These are phyloP conservation scores for Noctua pronuba DNA, from an alignment of 2,888 invertebrate genomes.

Conservation along the genomic window DNA sequence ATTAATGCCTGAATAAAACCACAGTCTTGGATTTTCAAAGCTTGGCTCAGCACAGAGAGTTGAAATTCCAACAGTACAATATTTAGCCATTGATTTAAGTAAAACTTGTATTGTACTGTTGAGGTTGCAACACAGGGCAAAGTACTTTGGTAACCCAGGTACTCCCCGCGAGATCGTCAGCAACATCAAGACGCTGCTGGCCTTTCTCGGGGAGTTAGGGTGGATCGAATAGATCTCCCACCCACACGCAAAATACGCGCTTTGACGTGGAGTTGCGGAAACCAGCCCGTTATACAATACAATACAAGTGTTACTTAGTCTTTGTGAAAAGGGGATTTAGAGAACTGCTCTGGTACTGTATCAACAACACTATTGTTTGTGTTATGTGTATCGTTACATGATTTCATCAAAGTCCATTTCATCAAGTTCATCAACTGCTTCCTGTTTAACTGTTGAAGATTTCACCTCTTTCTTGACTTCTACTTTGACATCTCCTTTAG, in stretches of 20 bases:
- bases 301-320: not conserved
- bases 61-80: not conserved
- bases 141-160: too few species aligned
- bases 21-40: not conserved
- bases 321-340: not conserved
- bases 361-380: too few species aligned
- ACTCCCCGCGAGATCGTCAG: too few species aligned
- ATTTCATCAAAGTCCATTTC: conserved; percentile 85
- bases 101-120: too few species aligned
- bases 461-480: conserved; percentile 78
- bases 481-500: conserved; percentile 81
- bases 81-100: not conserved
- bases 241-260: too few species aligned
- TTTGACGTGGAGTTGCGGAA: too few species aligned
- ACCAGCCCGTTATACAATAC: too few species aligned
- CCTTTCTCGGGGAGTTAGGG: too few species aligned
- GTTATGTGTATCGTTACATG: conserved; percentile 61
- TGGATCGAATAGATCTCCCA: too few species aligned
- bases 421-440: conserved; percentile 75
- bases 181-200: too few species aligned
- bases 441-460: conserved; percentile 74
- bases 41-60: not conserved
- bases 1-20: not conserved
- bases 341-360: not conserved
- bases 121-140: too few species aligned